Conservation (phyloP, 2,888 invertebrate species). For the Muscina levida region DNA sequence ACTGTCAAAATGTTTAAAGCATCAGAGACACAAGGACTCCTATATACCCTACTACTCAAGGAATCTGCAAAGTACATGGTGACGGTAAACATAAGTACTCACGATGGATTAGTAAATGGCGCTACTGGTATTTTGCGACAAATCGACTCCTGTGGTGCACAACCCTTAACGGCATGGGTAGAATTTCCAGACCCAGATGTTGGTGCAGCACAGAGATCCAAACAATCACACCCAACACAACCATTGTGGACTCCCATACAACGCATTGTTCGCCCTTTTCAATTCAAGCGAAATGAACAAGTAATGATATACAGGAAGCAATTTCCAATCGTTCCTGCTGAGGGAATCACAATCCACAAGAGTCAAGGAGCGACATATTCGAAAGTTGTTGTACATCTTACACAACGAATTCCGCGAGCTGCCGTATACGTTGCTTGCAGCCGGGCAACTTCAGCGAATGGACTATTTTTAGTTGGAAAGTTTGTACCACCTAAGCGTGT, state of each 20-base stretch:
- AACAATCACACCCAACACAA: neutral
- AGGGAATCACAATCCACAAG: slow-evolving; percentile 48
- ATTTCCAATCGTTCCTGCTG: neutral
- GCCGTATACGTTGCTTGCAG: slow-evolving; percentile 55
- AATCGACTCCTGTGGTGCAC: no score
- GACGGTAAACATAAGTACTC: no score
- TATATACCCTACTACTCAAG: neutral
- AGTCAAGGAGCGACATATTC: slow-evolving; percentile 53
- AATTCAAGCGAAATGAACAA: neutral
- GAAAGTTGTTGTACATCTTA: slow-evolving; percentile 42
- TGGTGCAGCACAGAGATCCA: neutral
- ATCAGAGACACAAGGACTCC: neutral
- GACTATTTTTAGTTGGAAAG: slow-evolving; percentile 17
- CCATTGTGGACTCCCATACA: neutral
- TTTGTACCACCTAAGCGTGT: neutral
- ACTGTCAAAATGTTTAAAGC: no score
- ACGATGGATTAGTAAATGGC: no score
- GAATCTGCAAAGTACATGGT: neutral
- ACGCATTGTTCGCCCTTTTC: neutral
- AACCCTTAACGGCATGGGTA: no score
- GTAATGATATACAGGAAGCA: neutral
- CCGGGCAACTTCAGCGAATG: slow-evolving; percentile 46
- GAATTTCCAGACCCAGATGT: neutral
- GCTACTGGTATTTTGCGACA: no score
- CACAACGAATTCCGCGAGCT: slow-evolving; percentile 24